Evolutionary conservation across 2,797 vertebrate species (phyloP).

Genomic region (Catamblyrhynchus diadema): DNA sequence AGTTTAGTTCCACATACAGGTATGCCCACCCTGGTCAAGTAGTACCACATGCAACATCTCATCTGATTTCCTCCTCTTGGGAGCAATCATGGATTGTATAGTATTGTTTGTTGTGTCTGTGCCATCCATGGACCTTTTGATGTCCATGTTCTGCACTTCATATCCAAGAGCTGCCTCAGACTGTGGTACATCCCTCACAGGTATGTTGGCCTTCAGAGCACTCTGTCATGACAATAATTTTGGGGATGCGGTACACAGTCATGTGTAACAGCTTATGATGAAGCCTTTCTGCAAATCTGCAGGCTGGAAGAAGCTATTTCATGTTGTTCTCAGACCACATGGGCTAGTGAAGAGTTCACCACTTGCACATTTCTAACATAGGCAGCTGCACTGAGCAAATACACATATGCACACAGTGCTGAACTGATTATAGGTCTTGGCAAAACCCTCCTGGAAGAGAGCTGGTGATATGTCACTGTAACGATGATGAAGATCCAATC

Average conservation of each 20-base stretch:
- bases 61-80: background rate
- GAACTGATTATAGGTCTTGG: conserved; percentile 25
- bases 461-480: conserved; percentile 13
- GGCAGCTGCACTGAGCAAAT: background rate
- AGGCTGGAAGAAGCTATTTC: background rate
- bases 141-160: background rate
- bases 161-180: background rate
- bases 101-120: background rate
- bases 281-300: background rate
- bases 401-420: background rate
- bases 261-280: background rate
- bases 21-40: background rate
- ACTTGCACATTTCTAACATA: background rate
- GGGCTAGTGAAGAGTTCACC: background rate
- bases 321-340: background rate
- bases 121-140: background rate
- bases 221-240: background rate
- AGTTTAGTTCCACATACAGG: background rate
- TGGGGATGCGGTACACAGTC: background rate
- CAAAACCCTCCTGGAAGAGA: background rate
- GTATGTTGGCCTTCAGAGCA: background rate
- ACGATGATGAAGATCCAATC: conserved; percentile 21
- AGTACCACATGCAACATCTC: background rate
- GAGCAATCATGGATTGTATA: background rate
- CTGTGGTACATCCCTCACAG: background rate